A percentile compares a stretch with the other conserved stretches of the same genome.
Evolutionary conservation across 2,797 vertebrate species (phyloP).

Genomic region (Enteromius mattozi): DNA sequence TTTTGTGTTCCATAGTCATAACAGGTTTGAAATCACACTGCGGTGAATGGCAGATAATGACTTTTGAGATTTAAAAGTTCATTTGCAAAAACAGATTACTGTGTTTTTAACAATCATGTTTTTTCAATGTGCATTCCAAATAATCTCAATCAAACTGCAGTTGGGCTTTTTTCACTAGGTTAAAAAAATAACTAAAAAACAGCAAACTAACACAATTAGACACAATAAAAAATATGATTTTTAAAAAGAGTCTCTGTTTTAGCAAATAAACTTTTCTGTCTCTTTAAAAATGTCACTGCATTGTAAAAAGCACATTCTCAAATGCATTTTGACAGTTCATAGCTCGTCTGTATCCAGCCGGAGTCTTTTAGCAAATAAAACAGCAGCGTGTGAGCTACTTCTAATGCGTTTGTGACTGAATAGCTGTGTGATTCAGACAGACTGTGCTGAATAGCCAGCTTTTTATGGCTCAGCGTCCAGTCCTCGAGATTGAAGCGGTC

Average conservation of each 20-base stretch:
- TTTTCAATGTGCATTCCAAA: too few species aligned
- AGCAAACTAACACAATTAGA: too few species aligned
- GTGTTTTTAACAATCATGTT: too few species aligned
- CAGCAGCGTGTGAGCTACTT: conserved; percentile 31
- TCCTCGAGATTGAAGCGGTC: conserved; percentile 33
- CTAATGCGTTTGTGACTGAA: conserved; percentile 36
- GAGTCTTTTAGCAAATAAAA: conserved; percentile 56
- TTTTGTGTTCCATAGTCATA: not conserved
- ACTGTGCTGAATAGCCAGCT: conserved; percentile 45
- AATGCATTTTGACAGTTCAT: conserved; percentile 18
- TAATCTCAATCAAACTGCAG: too few species aligned
- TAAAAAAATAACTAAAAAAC: too few species aligned
- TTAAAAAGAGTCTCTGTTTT: too few species aligned
- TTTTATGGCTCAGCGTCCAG: conserved; percentile 48
- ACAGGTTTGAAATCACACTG: not conserved
- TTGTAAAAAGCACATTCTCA: not conserved
- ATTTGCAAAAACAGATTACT: too few species aligned
- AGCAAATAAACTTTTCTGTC: not conserved
- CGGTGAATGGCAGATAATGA: not conserved
- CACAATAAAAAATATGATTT: too few species aligned
- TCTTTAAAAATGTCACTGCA: not conserved
- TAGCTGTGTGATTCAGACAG: conserved; percentile 43
- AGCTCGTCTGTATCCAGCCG: conserved; percentile 36
- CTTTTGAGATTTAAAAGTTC: not conserved
- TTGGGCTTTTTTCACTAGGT: too few species aligned